A percentile compares a stretch with the other conserved stretches of the same genome.
These are phyloP conservation scores for Caenorhabditis brenneri DNA, from an alignment of 1,140 invertebrate species.

Conservation along the genomic window DNA sequence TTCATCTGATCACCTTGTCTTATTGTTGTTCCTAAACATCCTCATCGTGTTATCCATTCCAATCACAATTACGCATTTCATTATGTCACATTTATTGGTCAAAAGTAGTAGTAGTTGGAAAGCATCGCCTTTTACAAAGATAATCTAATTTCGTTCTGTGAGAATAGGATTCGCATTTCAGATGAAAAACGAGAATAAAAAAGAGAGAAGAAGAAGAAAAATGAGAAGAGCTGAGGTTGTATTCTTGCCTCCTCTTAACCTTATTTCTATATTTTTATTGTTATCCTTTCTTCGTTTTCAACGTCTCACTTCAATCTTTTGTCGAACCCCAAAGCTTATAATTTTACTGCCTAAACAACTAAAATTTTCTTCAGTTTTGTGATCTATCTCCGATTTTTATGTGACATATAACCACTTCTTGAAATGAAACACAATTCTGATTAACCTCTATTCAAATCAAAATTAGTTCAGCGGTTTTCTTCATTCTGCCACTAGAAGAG, in stretches of 20 bases:
- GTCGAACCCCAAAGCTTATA: background rate
- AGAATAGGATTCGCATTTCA: slow-evolving; percentile 28
- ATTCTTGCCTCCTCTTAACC: background rate
- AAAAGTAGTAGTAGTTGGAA: slow-evolving; percentile 32
- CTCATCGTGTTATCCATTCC: slow-evolving; percentile 21
- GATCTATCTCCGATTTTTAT: no score
- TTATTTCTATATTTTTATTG: background rate
- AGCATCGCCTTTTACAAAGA: slow-evolving; percentile 19
- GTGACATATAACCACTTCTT: no score
- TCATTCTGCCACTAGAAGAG: background rate
- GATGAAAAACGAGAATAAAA: background rate
- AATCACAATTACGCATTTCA: slow-evolving; percentile 39
- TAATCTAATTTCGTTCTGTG: slow-evolving; percentile 20
- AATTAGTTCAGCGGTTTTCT: background rate
- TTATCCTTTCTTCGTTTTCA: background rate
- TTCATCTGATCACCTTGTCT: slow-evolving; percentile 22
- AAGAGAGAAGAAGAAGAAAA: background rate
- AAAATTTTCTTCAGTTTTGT: no score
- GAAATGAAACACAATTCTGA: no score
- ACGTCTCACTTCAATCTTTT: background rate
- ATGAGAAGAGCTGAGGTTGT: slow-evolving; percentile 15
- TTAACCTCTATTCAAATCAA: slow-evolving; percentile 4
- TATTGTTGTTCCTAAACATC: slow-evolving; percentile 32
- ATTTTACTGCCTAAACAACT: no score
- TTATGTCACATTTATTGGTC: slow-evolving; percentile 38